These are phyloP conservation scores for Pachyuromys duprasi DNA, from an alignment of 2,797 vertebrate species.

Conservation along the genomic window DNA sequence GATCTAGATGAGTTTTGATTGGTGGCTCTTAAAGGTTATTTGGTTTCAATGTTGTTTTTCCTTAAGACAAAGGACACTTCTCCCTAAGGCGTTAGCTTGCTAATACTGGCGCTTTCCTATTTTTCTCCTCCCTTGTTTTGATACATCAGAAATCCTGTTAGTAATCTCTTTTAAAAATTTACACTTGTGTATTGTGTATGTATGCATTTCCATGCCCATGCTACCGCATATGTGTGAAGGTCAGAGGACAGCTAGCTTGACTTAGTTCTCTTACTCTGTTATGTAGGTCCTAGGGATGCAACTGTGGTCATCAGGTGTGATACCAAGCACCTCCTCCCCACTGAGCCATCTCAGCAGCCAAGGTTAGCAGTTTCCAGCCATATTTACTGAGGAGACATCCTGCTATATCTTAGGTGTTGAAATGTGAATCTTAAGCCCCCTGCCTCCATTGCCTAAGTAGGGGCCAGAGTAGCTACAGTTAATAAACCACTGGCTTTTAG, in stretches of 20 bases:
- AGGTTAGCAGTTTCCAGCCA: background rate
- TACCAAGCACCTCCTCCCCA: background rate
- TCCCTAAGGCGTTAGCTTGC: slow-evolving; percentile 22
- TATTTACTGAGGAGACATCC: background rate
- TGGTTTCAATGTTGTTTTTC: background rate
- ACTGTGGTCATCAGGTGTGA: background rate
- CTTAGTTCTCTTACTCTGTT: background rate
- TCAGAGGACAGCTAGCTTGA: background rate
- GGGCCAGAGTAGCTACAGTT: slow-evolving; percentile 43
- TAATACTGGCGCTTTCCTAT: background rate
- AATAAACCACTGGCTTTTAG: slow-evolving; percentile 62
- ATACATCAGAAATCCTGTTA: slow-evolving; percentile 15
- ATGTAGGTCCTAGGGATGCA: background rate
- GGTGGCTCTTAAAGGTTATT: background rate
- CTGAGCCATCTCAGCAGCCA: background rate
- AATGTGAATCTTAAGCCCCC: slow-evolving; percentile 39
- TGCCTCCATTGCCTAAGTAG: slow-evolving; percentile 44
- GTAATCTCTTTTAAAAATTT: background rate
- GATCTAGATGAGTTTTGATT: slow-evolving; percentile 29
- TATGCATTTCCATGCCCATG: background rate
- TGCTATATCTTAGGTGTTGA: background rate
- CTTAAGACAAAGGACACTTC: background rate
- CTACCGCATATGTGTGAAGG: background rate
- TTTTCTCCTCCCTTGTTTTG: background rate
- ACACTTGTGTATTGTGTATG: background rate